Evolutionary conservation across 1,140 invertebrate genomes (phyloP), one percentile per base, ranked within the genome.

Genomic region (Ephestia elutella): DNA sequence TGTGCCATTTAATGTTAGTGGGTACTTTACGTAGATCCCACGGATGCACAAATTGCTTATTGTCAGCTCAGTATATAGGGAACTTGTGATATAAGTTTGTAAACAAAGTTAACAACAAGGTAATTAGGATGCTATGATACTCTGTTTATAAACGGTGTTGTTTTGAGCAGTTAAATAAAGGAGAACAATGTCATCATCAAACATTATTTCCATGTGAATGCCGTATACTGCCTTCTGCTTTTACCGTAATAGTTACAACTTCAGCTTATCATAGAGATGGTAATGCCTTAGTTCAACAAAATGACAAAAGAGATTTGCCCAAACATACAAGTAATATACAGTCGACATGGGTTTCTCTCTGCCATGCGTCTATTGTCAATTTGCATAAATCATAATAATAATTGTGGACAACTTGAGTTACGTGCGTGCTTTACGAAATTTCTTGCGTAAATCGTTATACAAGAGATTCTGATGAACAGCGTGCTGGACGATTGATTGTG

Each of bases 361-460:
- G 20, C 10, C 13, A 28, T 32, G 38, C 4, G 44, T 17, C 53
- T 60, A 49, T 60, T 54, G 32, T 61, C 25, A 60, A 62, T 62
- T 66, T 63, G 54, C 60, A 60, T 63, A 63, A 62, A 55, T 63
- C 55, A 55, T 54, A 60, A 56, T 63, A 59, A 62, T 62, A 57
- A 62, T 61, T 58, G 56, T 57, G 59, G 56, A 49, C 51, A 38
- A 54, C 32, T 48, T 28, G 49, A 10, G 38, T 44, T 44, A 44
- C 38, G 17, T 54, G 21, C 35, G 57, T 20, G 20, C 15, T 54
- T 59, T 54, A 54, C 50, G 38, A 54, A 54, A 60, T 54, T 30
- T n/a, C 51, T 60, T 60, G 53, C 53, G 53, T 54, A 60, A 60
- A 60, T 49, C 13, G 21, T 60, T 60, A 60, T 60, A 60, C 58